phyloP scores from a whole-genome alignment of 2,888 invertebrate species.

The Limenitis camilla region DNA sequence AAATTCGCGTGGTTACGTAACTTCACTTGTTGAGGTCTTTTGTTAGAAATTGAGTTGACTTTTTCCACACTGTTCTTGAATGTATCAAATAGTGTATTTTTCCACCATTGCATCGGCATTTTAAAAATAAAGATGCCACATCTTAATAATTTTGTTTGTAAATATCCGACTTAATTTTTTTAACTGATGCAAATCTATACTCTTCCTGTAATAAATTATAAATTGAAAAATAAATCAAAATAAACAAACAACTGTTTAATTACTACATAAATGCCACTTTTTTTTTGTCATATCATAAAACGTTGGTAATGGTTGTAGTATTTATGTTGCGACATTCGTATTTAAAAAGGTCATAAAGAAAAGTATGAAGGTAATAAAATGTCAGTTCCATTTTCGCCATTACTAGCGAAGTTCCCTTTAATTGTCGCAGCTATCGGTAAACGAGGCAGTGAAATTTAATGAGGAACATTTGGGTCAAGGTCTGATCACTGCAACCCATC shows the following conservation, averaged over 20 bases:
- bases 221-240: no score
- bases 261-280: background rate
- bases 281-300: conserved; percentile 11
- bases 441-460: conserved; percentile 58
- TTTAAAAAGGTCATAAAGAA: conserved; percentile 41
- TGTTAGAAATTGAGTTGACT: background rate
- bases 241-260: no score
- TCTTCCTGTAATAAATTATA: no score
- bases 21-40: conserved; percentile 1
- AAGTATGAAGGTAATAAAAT: conserved; percentile 41
- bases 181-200: no score
- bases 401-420: conserved; percentile 49
- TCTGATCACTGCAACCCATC: conserved; percentile 34
- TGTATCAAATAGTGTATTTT: background rate
- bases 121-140: no score
- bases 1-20: conserved; percentile 7
- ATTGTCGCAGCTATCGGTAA: conserved; percentile 58
- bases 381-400: conserved; percentile 37
- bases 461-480: conserved; percentile 62
- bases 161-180: no score
- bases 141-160: no score
- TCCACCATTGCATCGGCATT: no score
- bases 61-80: background rate
- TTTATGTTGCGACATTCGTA: conserved; percentile 21
- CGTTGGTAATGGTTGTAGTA: conserved; percentile 15